phyloP scores from a whole-genome alignment of 1,140 invertebrate genomes.

The Drosophila kanapiae region DNA sequence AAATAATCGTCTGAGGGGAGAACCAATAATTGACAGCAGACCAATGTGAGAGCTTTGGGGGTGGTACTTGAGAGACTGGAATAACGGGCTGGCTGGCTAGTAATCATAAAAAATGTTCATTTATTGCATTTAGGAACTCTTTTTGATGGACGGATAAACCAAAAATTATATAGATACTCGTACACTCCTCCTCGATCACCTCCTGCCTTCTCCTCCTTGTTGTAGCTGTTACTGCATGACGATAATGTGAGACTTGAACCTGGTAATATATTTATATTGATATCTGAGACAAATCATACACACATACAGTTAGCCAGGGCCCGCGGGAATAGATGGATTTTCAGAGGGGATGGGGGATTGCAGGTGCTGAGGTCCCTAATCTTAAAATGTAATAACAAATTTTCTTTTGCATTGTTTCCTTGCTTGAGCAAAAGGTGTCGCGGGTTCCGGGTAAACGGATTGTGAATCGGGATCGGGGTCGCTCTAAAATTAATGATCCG shows the following conservation, averaged over 20 bases:
- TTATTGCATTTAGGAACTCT: slow-evolving; percentile 84
- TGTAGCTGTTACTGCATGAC: slow-evolving; percentile 17
- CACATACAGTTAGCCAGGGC: slow-evolving; percentile 42
- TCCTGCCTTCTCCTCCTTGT: slow-evolving; percentile 15
- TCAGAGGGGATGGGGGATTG: not conserved
- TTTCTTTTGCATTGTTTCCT: slow-evolving; percentile 28
- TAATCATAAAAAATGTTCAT: slow-evolving; percentile 73
- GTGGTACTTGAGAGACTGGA: not conserved
- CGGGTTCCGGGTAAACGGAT: slow-evolving; percentile 8
- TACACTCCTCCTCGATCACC: slow-evolving; percentile 14
- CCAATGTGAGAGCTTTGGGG: slow-evolving; percentile 43
- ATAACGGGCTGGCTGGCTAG: slow-evolving; percentile 53
- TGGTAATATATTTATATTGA: slow-evolving; percentile 26
- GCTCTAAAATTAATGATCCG: slow-evolving; percentile 23
- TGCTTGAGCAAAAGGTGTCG: slow-evolving; percentile 47
- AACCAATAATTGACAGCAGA: slow-evolving; percentile 76
- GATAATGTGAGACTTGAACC: slow-evolving; percentile 39
- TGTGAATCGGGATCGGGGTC: slow-evolving; percentile 4
- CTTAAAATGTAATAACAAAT: slow-evolving; percentile 57
- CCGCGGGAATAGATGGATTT: slow-evolving; percentile 6
- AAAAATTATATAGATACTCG: slow-evolving; percentile 75
- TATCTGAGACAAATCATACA: slow-evolving; percentile 44
- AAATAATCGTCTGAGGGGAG: slow-evolving; percentile 28
- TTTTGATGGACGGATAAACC: slow-evolving; percentile 81
- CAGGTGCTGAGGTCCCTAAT: slow-evolving; percentile 33